These are phyloP conservation scores for Argyrosomus regius DNA, from an alignment of 2,797 vertebrate species.

Conservation along the genomic window DNA sequence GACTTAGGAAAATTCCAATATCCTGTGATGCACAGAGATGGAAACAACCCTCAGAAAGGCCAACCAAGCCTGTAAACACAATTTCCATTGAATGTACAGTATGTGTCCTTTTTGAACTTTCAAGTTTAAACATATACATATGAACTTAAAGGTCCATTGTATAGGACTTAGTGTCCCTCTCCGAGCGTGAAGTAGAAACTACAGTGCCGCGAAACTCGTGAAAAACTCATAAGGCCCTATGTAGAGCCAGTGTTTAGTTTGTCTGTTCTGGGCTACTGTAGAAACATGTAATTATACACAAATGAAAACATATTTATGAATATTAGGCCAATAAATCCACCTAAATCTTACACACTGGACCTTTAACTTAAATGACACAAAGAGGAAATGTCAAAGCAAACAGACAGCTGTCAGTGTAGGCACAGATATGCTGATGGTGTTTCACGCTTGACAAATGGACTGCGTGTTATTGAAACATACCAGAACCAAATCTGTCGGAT, in stretches of 20 bases:
- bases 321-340: too few species aligned
- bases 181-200: too few species aligned
- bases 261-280: too few species aligned
- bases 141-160: background rate
- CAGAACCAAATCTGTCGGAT: conserved; percentile 3
- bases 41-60: conserved; percentile 29
- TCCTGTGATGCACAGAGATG: conserved; percentile 29
- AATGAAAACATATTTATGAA: too few species aligned
- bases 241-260: too few species aligned
- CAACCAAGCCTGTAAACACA: conserved; percentile 36
- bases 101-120: conserved; percentile 40
- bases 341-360: too few species aligned
- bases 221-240: too few species aligned
- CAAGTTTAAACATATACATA: conserved; percentile 58
- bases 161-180: too few species aligned
- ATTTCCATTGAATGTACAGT: conserved; percentile 30
- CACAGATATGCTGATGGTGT: background rate
- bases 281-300: too few species aligned
- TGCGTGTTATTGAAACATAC: background rate
- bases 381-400: conserved; percentile 11
- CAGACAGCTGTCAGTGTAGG: background rate
- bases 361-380: conserved; percentile 3
- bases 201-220: too few species aligned
- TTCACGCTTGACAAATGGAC: background rate
- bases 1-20: conserved; percentile 58